Evolutionary conservation across 2,888 invertebrate species (phyloP).

Genomic region (Drosophila prolongata): DNA sequence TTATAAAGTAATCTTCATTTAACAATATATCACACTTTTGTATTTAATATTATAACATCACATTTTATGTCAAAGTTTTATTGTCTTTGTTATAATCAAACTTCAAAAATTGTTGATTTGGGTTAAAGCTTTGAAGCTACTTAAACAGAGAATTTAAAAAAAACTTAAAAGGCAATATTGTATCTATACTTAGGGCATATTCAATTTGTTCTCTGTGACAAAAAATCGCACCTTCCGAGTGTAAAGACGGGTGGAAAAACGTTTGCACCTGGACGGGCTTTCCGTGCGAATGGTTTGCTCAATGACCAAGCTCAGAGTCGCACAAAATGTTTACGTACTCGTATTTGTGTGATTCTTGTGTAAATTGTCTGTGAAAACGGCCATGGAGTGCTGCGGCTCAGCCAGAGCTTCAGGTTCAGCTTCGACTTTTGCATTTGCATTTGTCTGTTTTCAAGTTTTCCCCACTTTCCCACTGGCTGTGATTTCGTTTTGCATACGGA

Average conservation of each 20-base stretch:
- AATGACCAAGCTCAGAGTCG: constrained; percentile 35
- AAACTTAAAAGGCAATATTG: background rate
- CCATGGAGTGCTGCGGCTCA: constrained; percentile 34
- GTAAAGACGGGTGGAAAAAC: constrained; percentile 32
- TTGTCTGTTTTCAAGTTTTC: constrained; percentile 18
- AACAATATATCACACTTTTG: too few relatives aligned
- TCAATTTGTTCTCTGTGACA: constrained; percentile 9
- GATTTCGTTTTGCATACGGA: constrained; percentile 53
- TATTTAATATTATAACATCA: too few relatives aligned
- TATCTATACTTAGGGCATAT: background rate
- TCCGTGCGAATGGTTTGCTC: constrained; percentile 60
- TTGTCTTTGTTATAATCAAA: too few relatives aligned
- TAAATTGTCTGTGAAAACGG: constrained; percentile 66
- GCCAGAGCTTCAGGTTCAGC: background rate
- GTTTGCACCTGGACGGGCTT: constrained; percentile 51
- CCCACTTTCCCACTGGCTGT: constrained; percentile 44
- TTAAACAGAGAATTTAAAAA: background rate
- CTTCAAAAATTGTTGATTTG: too few relatives aligned
- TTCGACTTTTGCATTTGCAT: constrained; percentile 28
- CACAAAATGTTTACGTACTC: constrained; percentile 30
- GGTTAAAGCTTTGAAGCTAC: too few relatives aligned
- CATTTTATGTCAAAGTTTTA: too few relatives aligned
- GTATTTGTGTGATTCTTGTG: constrained; percentile 59
- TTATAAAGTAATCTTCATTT: too few relatives aligned
- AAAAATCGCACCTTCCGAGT: constrained; percentile 24